phyloP scores from a whole-genome alignment of 2,888 invertebrate species.

The Caenorhabditis sp. region DNA sequence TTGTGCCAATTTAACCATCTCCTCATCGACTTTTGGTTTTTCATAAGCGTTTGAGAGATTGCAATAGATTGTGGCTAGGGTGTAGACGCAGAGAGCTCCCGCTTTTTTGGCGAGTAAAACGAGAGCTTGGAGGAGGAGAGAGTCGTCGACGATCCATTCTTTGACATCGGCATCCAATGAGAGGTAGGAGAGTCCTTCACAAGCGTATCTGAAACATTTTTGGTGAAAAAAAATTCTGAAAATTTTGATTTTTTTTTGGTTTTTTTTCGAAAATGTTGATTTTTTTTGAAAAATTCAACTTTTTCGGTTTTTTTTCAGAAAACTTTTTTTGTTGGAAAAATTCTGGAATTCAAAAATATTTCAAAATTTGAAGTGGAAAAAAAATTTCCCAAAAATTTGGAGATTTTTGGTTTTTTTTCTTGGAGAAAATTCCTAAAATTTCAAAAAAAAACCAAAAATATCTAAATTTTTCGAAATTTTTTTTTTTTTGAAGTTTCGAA shows the following conservation, averaged over 20 bases:
- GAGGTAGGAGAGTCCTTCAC: slow-evolving; percentile 82
- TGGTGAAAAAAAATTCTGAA: neutral
- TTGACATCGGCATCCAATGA: slow-evolving; percentile 98
- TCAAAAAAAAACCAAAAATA: no score
- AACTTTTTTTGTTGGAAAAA: no score
- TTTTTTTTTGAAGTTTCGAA: no score
- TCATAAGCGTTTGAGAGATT: slow-evolving; percentile 97
- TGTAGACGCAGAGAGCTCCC: slow-evolving; percentile 75
- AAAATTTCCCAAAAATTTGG: no score
- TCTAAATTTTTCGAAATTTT: no score
- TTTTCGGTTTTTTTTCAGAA: no score
- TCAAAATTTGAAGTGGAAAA: no score
- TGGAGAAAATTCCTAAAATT: no score
- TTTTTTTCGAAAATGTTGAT: no score
- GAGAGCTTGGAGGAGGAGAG: slow-evolving; percentile 76
- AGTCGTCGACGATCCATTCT: slow-evolving; percentile 90
- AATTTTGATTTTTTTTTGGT: neutral
- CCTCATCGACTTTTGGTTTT: slow-evolving; percentile 92
- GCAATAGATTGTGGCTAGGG: slow-evolving; percentile 90
- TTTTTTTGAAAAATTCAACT: no score
- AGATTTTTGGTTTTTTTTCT: no score
- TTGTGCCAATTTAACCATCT: slow-evolving; percentile 93
- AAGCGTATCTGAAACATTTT: slow-evolving; percentile 63
- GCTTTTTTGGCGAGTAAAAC: slow-evolving; percentile 53
- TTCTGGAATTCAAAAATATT: no score